These are phyloP conservation scores for Lasioglossum oenotherae DNA, from an alignment of 2,888 invertebrate genomes.

Conservation along the genomic window DNA sequence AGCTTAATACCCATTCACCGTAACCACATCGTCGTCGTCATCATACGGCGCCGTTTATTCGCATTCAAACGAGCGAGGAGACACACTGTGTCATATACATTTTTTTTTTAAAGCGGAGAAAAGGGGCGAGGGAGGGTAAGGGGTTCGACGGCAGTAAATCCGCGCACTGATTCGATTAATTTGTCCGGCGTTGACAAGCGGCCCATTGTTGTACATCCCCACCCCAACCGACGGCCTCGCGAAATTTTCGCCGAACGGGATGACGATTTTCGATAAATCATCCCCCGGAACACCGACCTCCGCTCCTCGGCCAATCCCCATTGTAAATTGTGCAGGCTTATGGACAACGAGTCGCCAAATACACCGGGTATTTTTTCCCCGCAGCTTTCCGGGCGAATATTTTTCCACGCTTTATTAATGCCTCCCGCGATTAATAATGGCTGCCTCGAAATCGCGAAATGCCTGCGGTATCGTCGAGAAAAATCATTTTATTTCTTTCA, in stretches of 20 bases:
- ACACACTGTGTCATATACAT: constrained; percentile 60
- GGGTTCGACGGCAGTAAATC: constrained; percentile 65
- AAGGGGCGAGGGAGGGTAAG: not conserved
- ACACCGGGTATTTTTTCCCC: constrained; percentile 49
- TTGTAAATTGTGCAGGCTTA: constrained; percentile 61
- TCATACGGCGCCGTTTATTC: constrained; percentile 66
- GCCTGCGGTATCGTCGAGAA: not conserved
- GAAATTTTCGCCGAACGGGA: constrained; percentile 62
- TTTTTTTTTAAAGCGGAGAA: constrained; percentile 24
- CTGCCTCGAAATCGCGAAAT: not conserved
- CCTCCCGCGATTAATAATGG: constrained; percentile 39
- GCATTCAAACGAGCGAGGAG: constrained; percentile 65
- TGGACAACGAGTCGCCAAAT: constrained; percentile 61
- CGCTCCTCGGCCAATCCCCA: constrained; percentile 36
- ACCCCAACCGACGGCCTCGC: constrained; percentile 23
- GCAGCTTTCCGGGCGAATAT: constrained; percentile 16
- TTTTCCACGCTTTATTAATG: constrained; percentile 52
- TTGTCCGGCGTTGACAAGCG: constrained; percentile 66
- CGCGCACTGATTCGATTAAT: constrained; percentile 73
- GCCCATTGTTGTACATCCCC: constrained; percentile 48
- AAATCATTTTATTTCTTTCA: not conserved
- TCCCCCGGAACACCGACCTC: constrained; percentile 22
- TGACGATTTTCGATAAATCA: constrained; percentile 69
- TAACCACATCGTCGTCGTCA: constrained; percentile 54
- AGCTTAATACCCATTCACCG: constrained; percentile 45